Conservation (phyloP, 2,113 vertebrate genomes). For the Corythaeola cristata region DNA sequence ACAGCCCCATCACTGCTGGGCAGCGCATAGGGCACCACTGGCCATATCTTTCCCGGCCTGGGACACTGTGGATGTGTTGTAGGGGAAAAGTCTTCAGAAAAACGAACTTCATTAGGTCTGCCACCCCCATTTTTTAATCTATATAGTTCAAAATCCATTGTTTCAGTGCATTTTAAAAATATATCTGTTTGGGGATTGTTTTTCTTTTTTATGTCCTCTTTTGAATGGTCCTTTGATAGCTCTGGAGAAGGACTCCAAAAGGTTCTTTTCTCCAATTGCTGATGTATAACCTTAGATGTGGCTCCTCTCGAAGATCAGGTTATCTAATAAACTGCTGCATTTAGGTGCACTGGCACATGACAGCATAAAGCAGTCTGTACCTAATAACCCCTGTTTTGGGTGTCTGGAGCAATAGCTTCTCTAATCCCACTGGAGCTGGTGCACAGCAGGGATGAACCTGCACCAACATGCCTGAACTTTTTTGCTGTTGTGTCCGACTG, state of each 20-base stretch:
- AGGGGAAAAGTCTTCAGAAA: neutral
- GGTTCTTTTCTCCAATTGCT: neutral
- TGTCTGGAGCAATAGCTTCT: neutral
- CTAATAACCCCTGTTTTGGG: neutral
- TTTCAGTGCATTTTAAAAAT: neutral
- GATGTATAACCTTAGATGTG: neutral
- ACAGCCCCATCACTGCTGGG: neutral
- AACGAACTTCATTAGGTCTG: neutral
- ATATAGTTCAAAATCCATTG: neutral
- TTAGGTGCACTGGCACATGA: neutral
- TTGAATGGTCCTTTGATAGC: neutral
- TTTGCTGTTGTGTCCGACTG: neutral
- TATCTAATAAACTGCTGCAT: neutral
- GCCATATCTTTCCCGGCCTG: neutral
- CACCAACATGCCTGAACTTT: neutral
- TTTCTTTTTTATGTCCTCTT: neutral
- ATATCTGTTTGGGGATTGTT: neutral
- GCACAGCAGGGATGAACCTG: neutral
- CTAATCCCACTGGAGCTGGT: neutral
- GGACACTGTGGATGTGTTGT: neutral
- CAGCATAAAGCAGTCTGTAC: neutral
- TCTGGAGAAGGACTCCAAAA: neutral
- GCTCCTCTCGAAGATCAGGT: neutral
- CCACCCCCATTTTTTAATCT: neutral
- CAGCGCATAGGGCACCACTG: no score